Evolutionary conservation across 2,797 vertebrate species (phyloP).

Genomic region (Morus bassanus): DNA sequence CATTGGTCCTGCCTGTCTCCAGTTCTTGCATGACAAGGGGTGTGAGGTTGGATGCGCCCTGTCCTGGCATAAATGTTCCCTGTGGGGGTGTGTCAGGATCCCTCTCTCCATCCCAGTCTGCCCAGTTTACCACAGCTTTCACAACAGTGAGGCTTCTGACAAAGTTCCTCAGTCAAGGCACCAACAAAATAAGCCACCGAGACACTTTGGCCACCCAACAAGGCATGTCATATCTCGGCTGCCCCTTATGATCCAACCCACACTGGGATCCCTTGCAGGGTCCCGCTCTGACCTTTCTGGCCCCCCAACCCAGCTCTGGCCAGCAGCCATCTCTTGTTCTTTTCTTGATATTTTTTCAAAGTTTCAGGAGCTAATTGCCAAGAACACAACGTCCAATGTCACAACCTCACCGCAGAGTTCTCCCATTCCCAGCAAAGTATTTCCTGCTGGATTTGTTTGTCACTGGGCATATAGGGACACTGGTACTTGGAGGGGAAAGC

Average conservation of each 20-base stretch:
- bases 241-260: neutral
- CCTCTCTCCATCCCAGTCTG: neutral
- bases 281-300: neutral
- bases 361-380: conserved; percentile 20
- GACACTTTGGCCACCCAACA: neutral
- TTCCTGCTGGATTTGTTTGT: conserved; percentile 46
- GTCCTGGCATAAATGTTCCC: neutral
- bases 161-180: neutral
- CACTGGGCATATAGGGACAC: neutral
- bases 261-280: neutral
- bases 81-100: neutral
- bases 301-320: neutral
- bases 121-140: neutral
- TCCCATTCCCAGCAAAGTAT: conserved; percentile 46
- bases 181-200: neutral
- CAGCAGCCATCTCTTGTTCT: neutral
- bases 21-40: neutral
- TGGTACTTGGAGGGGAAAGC: neutral
- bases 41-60: neutral
- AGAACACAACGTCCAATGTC: conserved; percentile 40
- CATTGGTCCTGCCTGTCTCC: neutral
- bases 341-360: neutral
- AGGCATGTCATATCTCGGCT: neutral
- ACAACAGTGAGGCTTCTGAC: neutral
- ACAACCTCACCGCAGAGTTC: neutral